phyloP scores from a whole-genome alignment of 2,113 vertebrate genomes.

The Menura novaehollandiae region DNA sequence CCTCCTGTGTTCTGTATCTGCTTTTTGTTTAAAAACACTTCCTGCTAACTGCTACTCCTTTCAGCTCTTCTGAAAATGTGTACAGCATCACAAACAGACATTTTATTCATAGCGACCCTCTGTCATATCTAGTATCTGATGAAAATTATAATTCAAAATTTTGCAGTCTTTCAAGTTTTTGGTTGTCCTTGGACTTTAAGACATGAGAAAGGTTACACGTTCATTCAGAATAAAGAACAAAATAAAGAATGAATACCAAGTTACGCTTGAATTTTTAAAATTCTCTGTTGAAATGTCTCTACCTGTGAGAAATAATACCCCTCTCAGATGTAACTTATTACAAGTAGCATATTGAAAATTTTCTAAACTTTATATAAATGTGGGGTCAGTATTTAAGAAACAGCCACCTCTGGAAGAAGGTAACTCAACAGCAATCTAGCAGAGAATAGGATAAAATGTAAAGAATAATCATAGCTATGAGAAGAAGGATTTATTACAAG shows the following conservation, averaged over 20 bases:
- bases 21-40: background rate
- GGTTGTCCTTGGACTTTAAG: background rate
- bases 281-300: background rate
- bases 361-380: background rate
- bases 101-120: background rate
- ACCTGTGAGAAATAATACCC: background rate
- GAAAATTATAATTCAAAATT: background rate
- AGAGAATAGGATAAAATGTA: background rate
- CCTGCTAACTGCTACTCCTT: background rate
- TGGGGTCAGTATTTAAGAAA: background rate
- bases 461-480: background rate
- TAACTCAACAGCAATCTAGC: background rate
- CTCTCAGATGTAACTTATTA: background rate
- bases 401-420: background rate
- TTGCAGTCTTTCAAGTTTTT: background rate
- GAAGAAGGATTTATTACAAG: background rate
- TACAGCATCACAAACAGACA: background rate
- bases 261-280: background rate
- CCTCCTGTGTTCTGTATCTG: background rate
- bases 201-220: accelerated
- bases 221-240: background rate
- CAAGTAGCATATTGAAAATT: background rate
- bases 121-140: background rate
- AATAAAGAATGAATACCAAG: background rate
- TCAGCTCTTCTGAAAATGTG: background rate